Conservation (phyloP, 2,888 invertebrate genomes). For the Synergus japonicus region DNA sequence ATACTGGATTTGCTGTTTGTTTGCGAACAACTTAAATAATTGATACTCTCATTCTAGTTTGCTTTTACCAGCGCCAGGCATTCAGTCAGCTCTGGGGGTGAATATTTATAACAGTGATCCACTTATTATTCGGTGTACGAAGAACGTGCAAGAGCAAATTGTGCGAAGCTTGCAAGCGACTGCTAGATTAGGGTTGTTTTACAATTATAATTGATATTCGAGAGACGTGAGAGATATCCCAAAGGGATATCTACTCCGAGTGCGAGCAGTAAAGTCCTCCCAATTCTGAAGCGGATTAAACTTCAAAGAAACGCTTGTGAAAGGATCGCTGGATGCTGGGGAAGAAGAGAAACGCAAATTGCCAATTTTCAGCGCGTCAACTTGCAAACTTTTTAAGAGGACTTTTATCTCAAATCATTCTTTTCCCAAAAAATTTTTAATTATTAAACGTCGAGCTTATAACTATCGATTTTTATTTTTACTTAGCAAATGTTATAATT, state of each 20-base stretch:
- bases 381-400: not conserved
- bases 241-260: constrained; percentile 21
- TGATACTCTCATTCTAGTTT: constrained; percentile 26
- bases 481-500: too few species aligned
- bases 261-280: constrained; percentile 23
- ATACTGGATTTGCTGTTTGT: constrained; percentile 28
- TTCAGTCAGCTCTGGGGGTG: constrained; percentile 25
- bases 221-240: constrained; percentile 37
- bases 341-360: constrained; percentile 25
- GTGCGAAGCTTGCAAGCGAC: constrained; percentile 29
- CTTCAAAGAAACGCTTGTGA: constrained; percentile 32
- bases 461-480: too few species aligned
- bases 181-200: constrained; percentile 30
- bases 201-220: constrained; percentile 40
- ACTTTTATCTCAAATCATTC: not conserved
- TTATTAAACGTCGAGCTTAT: too few species aligned
- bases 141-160: constrained; percentile 35
- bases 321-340: not conserved
- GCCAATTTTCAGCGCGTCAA: constrained; percentile 9
- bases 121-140: constrained; percentile 26
- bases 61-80: constrained; percentile 28
- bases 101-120: constrained; percentile 31
- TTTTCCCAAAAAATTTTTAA: not conserved
- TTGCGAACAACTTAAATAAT: constrained; percentile 30
- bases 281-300: constrained; percentile 33